Conservation (phyloP, 2,113 vertebrate genomes). For the Camarhynchus parvulus region DNA sequence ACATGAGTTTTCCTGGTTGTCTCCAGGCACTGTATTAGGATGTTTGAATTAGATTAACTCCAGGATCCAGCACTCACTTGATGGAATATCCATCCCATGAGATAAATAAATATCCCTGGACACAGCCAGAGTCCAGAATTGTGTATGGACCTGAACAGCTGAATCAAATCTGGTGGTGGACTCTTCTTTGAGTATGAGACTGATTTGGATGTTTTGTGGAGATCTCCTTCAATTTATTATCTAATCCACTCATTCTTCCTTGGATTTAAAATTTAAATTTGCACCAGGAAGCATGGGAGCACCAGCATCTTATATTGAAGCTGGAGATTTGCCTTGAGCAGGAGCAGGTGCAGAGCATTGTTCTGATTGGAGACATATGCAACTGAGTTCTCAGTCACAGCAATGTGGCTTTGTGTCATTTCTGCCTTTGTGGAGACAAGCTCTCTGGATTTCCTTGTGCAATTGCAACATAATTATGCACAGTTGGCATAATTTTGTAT, state of each 20-base stretch:
- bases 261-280: neutral
- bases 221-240: neutral
- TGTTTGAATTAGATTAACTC: neutral
- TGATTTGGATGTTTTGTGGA: neutral
- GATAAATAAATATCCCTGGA: neutral
- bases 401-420: neutral
- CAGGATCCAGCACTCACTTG: neutral
- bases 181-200: neutral
- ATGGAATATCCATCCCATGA: neutral
- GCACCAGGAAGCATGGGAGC: neutral
- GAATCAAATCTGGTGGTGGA: accelerated
- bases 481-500: neutral
- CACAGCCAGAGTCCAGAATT: neutral
- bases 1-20: neutral
- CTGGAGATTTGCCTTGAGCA: neutral
- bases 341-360: accelerated
- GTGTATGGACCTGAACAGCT: neutral
- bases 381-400: accelerated
- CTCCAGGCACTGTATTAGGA: neutral
- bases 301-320: neutral
- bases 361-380: neutral
- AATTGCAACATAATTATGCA: neutral
- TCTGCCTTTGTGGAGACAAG: neutral
- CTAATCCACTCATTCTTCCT: neutral
- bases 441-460: neutral